A percentile compares a stretch with the other conserved stretches of the same genome.
Conservation (phyloP, 2,888 invertebrate species). For the Aphrophora alni region DNA sequence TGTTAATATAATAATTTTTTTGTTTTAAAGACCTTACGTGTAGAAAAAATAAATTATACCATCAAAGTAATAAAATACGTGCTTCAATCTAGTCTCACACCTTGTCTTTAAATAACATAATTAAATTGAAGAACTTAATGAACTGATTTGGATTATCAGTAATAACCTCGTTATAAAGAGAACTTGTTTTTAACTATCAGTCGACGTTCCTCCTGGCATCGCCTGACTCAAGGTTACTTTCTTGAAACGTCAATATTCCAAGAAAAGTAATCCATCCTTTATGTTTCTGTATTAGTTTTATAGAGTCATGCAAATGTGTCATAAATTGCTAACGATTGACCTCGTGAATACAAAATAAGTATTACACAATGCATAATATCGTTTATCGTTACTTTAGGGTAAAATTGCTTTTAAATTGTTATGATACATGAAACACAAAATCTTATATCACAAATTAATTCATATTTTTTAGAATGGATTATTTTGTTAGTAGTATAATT, state of each 20-base stretch:
- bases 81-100: neutral
- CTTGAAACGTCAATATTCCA: neutral
- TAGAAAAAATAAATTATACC: too few species aligned
- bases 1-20: too few species aligned
- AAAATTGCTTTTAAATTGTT: too few species aligned
- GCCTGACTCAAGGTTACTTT: neutral
- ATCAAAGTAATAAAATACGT: too few species aligned
- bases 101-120: neutral
- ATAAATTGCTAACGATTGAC: neutral
- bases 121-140: neutral
- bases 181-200: neutral
- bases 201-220: neutral
- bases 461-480: too few species aligned
- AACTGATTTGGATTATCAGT: neutral
- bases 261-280: conserved; percentile 9
- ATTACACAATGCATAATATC: neutral
- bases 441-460: too few species aligned
- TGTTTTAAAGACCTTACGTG: too few species aligned
- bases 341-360: neutral
- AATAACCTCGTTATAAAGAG: neutral
- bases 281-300: neutral
- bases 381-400: neutral
- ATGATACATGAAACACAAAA: too few species aligned
- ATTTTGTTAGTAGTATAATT: too few species aligned
- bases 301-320: neutral